Evolutionary conservation across 2,888 invertebrate species (phyloP), one percentile per base, ranked within the genome.

Genomic region (Hololepta plana): DNA sequence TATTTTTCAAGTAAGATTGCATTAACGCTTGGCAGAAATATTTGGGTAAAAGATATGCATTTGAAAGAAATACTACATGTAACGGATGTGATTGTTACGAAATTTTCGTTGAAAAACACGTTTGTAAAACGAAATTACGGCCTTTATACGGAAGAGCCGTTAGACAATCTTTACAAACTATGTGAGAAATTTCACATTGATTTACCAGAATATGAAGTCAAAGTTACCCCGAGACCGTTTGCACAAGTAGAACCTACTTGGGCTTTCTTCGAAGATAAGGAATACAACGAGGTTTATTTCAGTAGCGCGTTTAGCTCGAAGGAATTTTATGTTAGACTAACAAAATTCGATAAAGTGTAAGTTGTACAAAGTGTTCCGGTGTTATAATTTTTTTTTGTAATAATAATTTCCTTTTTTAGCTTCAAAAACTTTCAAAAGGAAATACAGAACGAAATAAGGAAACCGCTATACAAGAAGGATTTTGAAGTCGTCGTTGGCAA

Each of bases 21-120:
- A 4, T 44, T 72, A 33, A 64, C 68, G 24, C 41, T 76, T 14
- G 67, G 65, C 1, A 60, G 69, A 32, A 63, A 61, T 1, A 43
- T 79, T 17, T 73, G 75, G 60, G 53, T 79, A 2, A 62, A 72
- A 27, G 66, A 69, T 3, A 44, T 77, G 19, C 62, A 67, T 41
- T 56, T 62, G 14, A 60, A 66, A 31, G 60, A 64, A 34, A 56
- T 63, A 30, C 47, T 73, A 12, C 45, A 55, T 1, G 49, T 58
- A 3, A 36, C 57, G 2, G 58, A 62, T 12, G 55, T 62, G 38
- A 48, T 53, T 1, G 59, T 70, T 3, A 59, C 64, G 3, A 60
- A 60, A 33, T 50, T 60, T 15, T 61, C 66, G 37, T 49, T 75
- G 7, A 62, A 60, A 34, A 49, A 53, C 9, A 55, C 62, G 35